Evolutionary conservation across 2,113 vertebrate genomes (phyloP).

Genomic region (Nannobrachium achirus): DNA sequence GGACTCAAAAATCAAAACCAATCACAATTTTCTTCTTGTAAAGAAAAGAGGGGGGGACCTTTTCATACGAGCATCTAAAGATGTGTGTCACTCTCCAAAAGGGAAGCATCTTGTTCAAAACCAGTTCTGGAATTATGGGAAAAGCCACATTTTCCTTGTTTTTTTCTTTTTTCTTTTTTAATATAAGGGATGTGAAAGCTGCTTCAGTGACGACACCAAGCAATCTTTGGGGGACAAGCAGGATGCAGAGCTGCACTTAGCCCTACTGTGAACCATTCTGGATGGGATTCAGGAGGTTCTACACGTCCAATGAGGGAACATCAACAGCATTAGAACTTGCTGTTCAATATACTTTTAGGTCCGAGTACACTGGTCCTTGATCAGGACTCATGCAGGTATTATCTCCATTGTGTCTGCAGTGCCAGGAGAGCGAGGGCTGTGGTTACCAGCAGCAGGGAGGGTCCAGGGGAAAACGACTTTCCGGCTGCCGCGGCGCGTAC

Average conservation of each 20-base stretch:
- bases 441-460: slow-evolving; percentile 62
- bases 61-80: slow-evolving; percentile 69
- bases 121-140: slow-evolving; percentile 46
- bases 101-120: slow-evolving; percentile 49
- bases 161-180: slow-evolving; percentile 23
- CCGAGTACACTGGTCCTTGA: slow-evolving; percentile 75
- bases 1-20: slow-evolving; percentile 38
- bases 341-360: slow-evolving; percentile 49
- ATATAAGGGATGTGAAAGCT: slow-evolving; percentile 65
- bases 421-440: slow-evolving; percentile 69
- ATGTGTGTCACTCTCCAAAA: slow-evolving; percentile 36
- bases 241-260: slow-evolving; percentile 79
- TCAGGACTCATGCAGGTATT: slow-evolving; percentile 77
- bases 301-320: slow-evolving; percentile 63
- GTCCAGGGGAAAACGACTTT: slow-evolving; percentile 53
- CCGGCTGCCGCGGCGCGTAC: slow-evolving; percentile 81
- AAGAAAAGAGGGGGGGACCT: slow-evolving; percentile 32
- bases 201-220: slow-evolving; percentile 82
- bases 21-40: slow-evolving; percentile 41
- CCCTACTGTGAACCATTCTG: slow-evolving; percentile 54
- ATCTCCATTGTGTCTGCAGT: slow-evolving; percentile 91
- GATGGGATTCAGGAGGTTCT: slow-evolving; percentile 60
- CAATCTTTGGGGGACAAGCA: slow-evolving; percentile 90
- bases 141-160: slow-evolving; percentile 49
- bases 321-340: slow-evolving; percentile 61